Base-by-base conservation (phyloP, 2,113 vertebrate genomes). In the Bos javanicus region DNA sequence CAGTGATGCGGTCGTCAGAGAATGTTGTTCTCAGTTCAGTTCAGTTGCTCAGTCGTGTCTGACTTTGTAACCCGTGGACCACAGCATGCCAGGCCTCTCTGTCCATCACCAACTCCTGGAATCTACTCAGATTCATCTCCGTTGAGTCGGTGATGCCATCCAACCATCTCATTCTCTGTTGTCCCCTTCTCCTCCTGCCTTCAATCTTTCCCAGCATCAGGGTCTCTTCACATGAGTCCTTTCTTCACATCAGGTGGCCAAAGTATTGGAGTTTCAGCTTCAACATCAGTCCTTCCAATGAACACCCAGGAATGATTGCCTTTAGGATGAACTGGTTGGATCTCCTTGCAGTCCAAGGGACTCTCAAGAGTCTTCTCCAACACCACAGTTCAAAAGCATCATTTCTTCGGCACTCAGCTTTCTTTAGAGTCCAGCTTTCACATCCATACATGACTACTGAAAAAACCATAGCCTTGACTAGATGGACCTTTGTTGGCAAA, bases 91-190 rank as follows among this genome's bases (percentile, higher is more conserved):
- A 36, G 67, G 9, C 67, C n/a, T 71, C 2, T 36, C 19, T 39
- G n/a, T 23, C 67, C n/a, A 12, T 71, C n/a, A 71, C n/a, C 9
- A 71, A 39, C 10, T 71, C 4, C 67, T 0, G 0, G 67, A 71
- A 12, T 39, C 67, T 36, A 12, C n/a, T 71, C 67, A 23, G 5
- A 39, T 19, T 71, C 67, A 71, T 39, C 19, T 71, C n/a, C 67
- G 6, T 71, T 36, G n/a, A 71, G 64, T 71, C 11, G 9, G 5
- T 71, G n/a, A 23, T 21, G n/a, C n/a, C 67, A 36, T 36, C n/a
- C n/a, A 71, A 39, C n/a, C 10, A 23, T 71, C n/a, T 36, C 17
- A 71, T 71, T n/a, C n/a, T 36, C 67, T 71, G 67, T 71, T 19
- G 19, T 23, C n/a, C 67, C n/a, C n/a, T 71, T 71, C 67, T 71